Evolutionary conservation across 2,797 vertebrate genomes (phyloP).

Genomic region (Acestrorhynchus altus): DNA sequence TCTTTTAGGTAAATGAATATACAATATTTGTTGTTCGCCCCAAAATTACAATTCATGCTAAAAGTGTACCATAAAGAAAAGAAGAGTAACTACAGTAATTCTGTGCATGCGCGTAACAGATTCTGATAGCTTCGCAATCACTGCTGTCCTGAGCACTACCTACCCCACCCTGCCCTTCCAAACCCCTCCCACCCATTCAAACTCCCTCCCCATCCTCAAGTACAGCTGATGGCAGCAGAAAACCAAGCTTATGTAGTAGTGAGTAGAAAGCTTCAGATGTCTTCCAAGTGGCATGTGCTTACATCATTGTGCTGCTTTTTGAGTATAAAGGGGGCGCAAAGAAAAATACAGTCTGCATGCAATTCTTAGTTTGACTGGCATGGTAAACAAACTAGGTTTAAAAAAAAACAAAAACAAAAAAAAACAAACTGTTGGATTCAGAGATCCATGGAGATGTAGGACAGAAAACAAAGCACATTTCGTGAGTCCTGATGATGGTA

Average conservation of each 20-base stretch:
- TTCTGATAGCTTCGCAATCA: slow-evolving; percentile 35
- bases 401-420: too few species aligned
- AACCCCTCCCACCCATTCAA: too few species aligned
- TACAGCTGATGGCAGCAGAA: neutral
- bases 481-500: slow-evolving; percentile 30
- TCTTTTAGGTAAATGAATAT: slow-evolving; percentile 38
- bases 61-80: slow-evolving; percentile 18
- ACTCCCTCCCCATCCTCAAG: too few species aligned
- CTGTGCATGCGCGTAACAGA: slow-evolving; percentile 50
- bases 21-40: neutral
- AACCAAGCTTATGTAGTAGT: slow-evolving; percentile 17
- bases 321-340: slow-evolving; percentile 3
- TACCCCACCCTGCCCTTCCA: too few species aligned
- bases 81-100: slow-evolving; percentile 22
- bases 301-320: slow-evolving; percentile 9
- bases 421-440: slow-evolving; percentile 13
- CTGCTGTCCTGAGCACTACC: neutral
- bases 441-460: slow-evolving; percentile 25
- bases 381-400: slow-evolving; percentile 25
- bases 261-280: slow-evolving; percentile 14
- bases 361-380: slow-evolving; percentile 34
- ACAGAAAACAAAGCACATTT: slow-evolving; percentile 15
- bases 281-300: slow-evolving; percentile 24
- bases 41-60: slow-evolving; percentile 11
- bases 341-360: slow-evolving; percentile 51